Evolutionary conservation across 37 sponge, comb jelly and placozoan genomes (phyloP).

Genomic region (Crambe crambe): DNA sequence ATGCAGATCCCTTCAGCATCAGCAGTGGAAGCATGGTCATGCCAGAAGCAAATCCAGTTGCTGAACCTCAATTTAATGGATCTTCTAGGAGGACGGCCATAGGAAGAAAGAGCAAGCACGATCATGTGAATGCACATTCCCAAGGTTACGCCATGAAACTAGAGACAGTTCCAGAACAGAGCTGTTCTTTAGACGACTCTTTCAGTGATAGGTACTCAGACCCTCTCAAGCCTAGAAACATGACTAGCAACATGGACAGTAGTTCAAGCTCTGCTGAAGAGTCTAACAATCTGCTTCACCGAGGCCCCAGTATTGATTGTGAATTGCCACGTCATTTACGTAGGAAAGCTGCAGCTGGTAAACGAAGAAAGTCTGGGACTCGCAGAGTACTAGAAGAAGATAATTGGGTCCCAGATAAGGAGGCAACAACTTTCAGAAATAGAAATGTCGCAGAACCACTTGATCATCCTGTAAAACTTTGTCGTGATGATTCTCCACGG

Average conservation of each 20-base stretch:
- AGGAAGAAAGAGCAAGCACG: slow-evolving; percentile 20
- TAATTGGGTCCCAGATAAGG: neutral
- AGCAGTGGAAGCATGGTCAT: slow-evolving; percentile 20
- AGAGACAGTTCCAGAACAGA: slow-evolving; percentile 29
- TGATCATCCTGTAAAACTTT: neutral
- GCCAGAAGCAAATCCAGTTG: slow-evolving; percentile 33
- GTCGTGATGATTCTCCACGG: neutral
- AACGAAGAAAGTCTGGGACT: slow-evolving; percentile 20
- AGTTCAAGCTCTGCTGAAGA: neutral
- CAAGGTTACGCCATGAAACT: slow-evolving; percentile 36
- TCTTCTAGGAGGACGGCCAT: neutral
- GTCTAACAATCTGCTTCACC: slow-evolving; percentile 12
- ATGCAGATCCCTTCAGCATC: slow-evolving; percentile 26
- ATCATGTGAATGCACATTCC: slow-evolving; percentile 14
- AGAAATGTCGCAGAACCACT: neutral
- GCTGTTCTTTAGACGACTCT: slow-evolving; percentile 12
- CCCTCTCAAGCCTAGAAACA: neutral
- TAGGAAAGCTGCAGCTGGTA: slow-evolving; percentile 10
- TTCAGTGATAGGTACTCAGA: neutral
- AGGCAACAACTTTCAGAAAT: neutral
- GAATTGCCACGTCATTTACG: neutral
- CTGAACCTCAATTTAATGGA: neutral
- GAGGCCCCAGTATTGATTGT: neutral
- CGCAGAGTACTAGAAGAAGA: neutral
- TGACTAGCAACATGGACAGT: neutral